Conservation (phyloP, 2,797 vertebrate species). For the Rousettus madagascariensis region DNA sequence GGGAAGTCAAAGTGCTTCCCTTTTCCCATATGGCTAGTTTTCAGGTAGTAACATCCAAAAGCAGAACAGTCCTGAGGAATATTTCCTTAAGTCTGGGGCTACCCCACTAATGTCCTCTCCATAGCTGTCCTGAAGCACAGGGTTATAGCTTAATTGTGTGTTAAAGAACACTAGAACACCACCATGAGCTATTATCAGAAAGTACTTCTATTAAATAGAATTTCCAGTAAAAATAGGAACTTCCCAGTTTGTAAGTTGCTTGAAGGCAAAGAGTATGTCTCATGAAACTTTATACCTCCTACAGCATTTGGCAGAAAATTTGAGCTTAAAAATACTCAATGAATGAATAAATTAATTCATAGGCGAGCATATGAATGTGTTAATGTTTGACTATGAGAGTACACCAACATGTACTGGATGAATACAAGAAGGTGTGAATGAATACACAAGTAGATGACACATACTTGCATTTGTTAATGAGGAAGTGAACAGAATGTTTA, state of each 20-base stretch:
- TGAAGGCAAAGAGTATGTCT: conserved; percentile 8
- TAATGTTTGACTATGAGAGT: not conserved
- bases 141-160: not conserved
- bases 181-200: not conserved
- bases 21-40: not conserved
- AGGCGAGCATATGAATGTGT: not conserved
- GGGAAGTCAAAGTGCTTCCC: not conserved
- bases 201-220: not conserved
- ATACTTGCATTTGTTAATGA: not conserved
- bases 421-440: not conserved
- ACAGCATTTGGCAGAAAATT: not conserved
- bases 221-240: not conserved
- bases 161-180: not conserved
- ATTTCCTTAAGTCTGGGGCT: not conserved
- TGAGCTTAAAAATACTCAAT: not conserved
- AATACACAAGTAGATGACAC: not conserved
- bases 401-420: not conserved
- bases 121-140: not conserved
- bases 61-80: not conserved
- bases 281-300: conserved; percentile 27
- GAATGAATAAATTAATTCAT: not conserved
- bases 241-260: not conserved
- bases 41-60: not conserved
- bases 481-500: not conserved
- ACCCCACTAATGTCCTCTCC: not conserved